Conservation (phyloP, 2,113 vertebrate genomes). For the Aegithalos caudatus region DNA sequence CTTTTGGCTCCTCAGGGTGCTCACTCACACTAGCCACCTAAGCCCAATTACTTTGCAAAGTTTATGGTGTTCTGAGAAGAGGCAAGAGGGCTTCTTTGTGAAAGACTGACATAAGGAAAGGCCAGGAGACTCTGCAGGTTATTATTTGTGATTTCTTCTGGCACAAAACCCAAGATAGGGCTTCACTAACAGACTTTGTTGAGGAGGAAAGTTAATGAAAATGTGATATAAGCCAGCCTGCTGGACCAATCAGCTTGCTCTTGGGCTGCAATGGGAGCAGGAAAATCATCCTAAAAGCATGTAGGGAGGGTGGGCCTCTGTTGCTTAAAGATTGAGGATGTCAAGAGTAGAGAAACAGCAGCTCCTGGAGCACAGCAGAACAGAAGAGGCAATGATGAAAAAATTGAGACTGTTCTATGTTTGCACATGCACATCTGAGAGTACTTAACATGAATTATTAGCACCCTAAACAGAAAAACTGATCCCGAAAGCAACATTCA, state of each 20-base stretch:
- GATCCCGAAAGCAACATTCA: not conserved
- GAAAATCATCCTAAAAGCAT: not conserved
- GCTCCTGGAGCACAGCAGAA: not conserved
- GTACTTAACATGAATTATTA: not conserved
- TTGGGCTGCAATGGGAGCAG: not conserved
- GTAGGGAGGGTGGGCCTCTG: not conserved
- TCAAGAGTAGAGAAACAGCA: not conserved
- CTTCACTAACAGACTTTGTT: not conserved
- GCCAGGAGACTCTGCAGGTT: not conserved
- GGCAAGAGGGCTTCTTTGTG: not conserved
- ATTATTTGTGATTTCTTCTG: not conserved
- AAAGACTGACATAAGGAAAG: not conserved
- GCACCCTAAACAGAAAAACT: not conserved
- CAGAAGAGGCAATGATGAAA: not conserved
- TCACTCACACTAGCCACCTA: not conserved
- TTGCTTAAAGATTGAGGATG: not conserved
- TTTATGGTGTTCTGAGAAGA: not conserved
- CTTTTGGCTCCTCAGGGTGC: not conserved
- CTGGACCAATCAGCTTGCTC: not conserved
- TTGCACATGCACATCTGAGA: not conserved
- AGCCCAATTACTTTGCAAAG: fast-evolving
- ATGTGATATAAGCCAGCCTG: not conserved
- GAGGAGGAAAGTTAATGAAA: not conserved
- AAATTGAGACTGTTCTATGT: not conserved
- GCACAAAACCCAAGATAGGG: not conserved